Percentiles rank a stretch among this genome's conserved stretches.
Evolutionary conservation across 2,888 invertebrate species (phyloP).

Genomic region (Leptinotarsa tumamoca): DNA sequence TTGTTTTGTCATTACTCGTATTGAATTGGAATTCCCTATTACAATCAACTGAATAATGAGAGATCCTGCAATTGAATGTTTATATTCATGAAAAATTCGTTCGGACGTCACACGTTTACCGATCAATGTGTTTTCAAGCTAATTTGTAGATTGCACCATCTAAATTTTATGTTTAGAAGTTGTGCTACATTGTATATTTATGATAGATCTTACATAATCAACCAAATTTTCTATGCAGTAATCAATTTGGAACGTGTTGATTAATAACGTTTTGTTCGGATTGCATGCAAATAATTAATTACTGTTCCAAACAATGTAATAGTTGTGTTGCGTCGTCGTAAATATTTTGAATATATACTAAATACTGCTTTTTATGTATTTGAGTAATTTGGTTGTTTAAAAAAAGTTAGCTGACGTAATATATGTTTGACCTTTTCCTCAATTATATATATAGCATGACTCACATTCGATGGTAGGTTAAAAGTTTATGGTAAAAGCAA

Average conservation of each 20-base stretch:
- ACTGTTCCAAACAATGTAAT: neutral
- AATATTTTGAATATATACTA: no score
- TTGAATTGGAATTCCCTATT: no score
- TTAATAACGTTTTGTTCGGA: neutral
- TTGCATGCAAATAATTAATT: neutral
- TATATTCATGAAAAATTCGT: no score
- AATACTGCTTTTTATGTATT: no score
- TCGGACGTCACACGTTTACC: neutral
- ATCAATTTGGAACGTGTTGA: slow-evolving; percentile 1
- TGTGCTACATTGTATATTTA: slow-evolving; percentile 23
- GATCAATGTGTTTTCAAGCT: neutral
- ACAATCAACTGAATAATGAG: no score
- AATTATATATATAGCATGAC: no score
- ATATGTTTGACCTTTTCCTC: no score
- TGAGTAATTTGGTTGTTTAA: no score
- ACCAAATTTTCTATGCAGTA: slow-evolving; percentile 12
- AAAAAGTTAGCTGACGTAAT: no score
- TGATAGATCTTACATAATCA: slow-evolving; percentile 30
- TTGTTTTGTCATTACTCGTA: no score
- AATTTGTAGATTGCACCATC: slow-evolving; percentile 18
- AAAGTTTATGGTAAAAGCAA: no score
- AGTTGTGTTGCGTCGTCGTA: neutral
- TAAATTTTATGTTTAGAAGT: slow-evolving; percentile 32
- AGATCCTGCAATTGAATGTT: neutral
- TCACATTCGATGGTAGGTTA: no score